phyloP scores from a whole-genome alignment of 1,140 invertebrate genomes.

The Heliothis virescens region DNA sequence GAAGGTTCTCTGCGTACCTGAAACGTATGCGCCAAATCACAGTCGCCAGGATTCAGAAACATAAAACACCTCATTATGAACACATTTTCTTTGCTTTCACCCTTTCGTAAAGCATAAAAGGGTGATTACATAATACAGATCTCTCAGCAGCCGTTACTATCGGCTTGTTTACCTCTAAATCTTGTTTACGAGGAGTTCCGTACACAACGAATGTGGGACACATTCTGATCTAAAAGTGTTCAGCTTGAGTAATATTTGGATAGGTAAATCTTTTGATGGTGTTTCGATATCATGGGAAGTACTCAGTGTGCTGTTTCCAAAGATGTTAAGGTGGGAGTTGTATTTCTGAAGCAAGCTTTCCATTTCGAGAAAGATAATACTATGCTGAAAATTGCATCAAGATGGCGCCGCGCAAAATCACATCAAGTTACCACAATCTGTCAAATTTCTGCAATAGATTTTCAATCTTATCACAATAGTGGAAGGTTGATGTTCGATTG shows the following conservation, averaged over 20 bases:
- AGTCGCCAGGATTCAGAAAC: background rate
- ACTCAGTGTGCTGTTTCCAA: background rate
- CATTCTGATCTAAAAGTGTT: constrained; percentile 63
- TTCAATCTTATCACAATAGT: too few species aligned
- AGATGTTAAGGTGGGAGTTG: background rate
- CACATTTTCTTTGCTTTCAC: background rate
- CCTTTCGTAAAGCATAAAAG: constrained; percentile 23
- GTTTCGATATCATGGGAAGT: background rate
- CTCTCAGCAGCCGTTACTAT: constrained; percentile 25
- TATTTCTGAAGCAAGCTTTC: too few species aligned
- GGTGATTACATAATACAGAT: constrained; percentile 38
- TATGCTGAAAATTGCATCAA: background rate
- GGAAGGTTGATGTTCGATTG: too few species aligned
- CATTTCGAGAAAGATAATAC: too few species aligned
- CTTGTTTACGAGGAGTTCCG: constrained; percentile 57
- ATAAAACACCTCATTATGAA: constrained; percentile 4
- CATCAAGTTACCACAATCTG: too few species aligned
- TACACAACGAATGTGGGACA: constrained; percentile 54
- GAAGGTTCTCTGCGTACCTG: too few species aligned
- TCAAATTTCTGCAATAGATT: too few species aligned
- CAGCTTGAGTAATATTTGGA: constrained; percentile 21
- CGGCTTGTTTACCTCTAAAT: constrained; percentile 51
- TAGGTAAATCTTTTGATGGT: background rate
- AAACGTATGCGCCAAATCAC: too few species aligned
- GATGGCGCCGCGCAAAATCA: too few species aligned